Conservation (phyloP, 2,113 vertebrate species). For the Thoracochromis brauschi region DNA sequence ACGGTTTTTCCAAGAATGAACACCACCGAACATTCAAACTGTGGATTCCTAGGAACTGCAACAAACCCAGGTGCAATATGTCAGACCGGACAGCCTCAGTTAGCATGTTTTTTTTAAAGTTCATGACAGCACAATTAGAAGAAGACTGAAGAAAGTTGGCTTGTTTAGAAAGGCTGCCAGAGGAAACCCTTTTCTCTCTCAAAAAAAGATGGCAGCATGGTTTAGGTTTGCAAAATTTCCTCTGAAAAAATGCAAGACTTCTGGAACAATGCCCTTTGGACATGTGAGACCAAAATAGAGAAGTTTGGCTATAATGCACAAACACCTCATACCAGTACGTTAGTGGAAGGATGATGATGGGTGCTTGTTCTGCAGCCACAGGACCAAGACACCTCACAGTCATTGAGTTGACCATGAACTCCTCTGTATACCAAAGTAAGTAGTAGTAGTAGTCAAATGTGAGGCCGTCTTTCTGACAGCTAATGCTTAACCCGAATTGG, state of each 20-base stretch:
- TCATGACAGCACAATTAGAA: neutral
- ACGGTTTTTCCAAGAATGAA: neutral
- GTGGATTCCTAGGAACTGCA: neutral
- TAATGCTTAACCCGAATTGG: neutral
- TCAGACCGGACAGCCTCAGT: neutral
- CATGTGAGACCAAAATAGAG: neutral
- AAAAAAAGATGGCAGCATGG: neutral
- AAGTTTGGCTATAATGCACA: neutral
- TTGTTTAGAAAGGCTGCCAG: neutral
- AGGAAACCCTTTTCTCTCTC: neutral
- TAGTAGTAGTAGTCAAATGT: neutral
- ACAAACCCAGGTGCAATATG: neutral
- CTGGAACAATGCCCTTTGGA: neutral
- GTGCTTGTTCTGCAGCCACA: neutral
- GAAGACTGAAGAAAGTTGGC: neutral
- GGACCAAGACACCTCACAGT: neutral
- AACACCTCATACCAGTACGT: neutral
- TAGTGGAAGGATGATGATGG: neutral
- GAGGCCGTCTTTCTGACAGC: neutral
- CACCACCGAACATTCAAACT: neutral
- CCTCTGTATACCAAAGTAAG: neutral
- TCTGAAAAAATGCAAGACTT: neutral
- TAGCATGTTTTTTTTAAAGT: neutral
- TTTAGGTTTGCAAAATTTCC: neutral
- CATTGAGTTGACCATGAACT: neutral